Conservation (phyloP, 2,797 vertebrate species). For the Amphiprion clarkii region DNA sequence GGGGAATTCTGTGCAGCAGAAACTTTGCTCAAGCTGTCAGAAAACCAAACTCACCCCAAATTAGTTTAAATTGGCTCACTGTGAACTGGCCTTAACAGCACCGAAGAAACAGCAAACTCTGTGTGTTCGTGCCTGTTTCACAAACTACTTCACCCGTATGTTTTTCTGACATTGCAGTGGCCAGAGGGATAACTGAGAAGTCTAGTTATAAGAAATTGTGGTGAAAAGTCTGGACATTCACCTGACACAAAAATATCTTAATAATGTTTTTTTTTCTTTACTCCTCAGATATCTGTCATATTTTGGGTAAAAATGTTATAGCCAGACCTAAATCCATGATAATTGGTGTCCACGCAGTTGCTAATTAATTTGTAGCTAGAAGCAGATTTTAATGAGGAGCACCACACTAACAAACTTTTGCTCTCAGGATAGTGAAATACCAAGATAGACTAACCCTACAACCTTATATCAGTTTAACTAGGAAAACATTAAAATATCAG, state of each 20-base stretch:
- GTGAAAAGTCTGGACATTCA: slow-evolving; percentile 4
- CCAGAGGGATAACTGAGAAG: slow-evolving; percentile 9
- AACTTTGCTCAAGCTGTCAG: slow-evolving; percentile 28
- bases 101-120: background rate
- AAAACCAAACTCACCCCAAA: slow-evolving; percentile 18
- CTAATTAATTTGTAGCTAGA: slow-evolving; percentile 63
- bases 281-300: slow-evolving; percentile 23
- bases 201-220: slow-evolving; percentile 16
- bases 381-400: slow-evolving; percentile 63
- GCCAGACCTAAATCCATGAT: slow-evolving; percentile 39
- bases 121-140: background rate
- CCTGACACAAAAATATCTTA: slow-evolving; percentile 42
- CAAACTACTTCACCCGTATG: background rate
- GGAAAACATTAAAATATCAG: background rate
- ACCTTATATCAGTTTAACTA: slow-evolving; percentile 16
- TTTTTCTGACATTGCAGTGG: slow-evolving; percentile 12
- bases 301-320: slow-evolving; percentile 25
- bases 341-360: slow-evolving; percentile 41
- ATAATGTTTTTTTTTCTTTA: slow-evolving; percentile 4
- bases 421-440: slow-evolving; percentile 29
- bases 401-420: slow-evolving; percentile 34
- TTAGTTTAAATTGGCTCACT: slow-evolving; percentile 30
- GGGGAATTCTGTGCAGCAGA: background rate
- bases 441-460: slow-evolving; percentile 11
- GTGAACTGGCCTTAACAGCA: slow-evolving; percentile 15